Conservation (phyloP, 2,888 invertebrate species). For the Amaurobius ferox region DNA sequence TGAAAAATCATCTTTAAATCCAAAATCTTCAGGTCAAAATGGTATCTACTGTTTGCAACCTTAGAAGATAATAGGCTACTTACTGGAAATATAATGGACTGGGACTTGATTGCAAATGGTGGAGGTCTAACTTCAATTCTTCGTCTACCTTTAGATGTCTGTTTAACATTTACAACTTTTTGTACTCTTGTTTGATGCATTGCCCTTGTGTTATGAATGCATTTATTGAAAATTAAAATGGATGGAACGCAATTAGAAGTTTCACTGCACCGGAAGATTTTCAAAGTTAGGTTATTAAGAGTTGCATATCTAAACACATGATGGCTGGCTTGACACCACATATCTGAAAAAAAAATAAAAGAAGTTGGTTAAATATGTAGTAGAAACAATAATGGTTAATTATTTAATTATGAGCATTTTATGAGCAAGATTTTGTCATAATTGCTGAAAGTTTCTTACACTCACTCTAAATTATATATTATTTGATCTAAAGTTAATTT, state of each 20-base stretch:
- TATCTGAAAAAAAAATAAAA: conserved; percentile 9
- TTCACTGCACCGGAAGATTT: background rate
- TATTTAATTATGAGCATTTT: too few species aligned
- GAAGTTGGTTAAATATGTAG: too few species aligned
- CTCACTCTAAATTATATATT: too few species aligned
- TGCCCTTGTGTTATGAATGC: background rate
- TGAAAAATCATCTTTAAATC: background rate
- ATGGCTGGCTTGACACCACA: conserved; percentile 21
- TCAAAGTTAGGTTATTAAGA: background rate
- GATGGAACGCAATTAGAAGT: background rate
- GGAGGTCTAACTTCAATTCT: conserved; percentile 39
- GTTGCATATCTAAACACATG: background rate
- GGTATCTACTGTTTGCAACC: too few species aligned
- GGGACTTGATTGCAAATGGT: conserved; percentile 33
- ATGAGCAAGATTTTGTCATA: too few species aligned
- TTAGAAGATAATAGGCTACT: background rate
- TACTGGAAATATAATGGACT: conserved; percentile 51
- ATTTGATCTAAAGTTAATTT: too few species aligned
- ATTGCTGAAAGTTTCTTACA: too few species aligned
- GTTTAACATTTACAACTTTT: conserved; percentile 7
- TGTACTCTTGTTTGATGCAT: background rate
- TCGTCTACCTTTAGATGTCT: background rate
- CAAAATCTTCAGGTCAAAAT: too few species aligned
- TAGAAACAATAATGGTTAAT: too few species aligned
- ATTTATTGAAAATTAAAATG: background rate